These are phyloP conservation scores for Leuctra nigra DNA, from an alignment of 2,888 invertebrate species.

Conservation along the genomic window DNA sequence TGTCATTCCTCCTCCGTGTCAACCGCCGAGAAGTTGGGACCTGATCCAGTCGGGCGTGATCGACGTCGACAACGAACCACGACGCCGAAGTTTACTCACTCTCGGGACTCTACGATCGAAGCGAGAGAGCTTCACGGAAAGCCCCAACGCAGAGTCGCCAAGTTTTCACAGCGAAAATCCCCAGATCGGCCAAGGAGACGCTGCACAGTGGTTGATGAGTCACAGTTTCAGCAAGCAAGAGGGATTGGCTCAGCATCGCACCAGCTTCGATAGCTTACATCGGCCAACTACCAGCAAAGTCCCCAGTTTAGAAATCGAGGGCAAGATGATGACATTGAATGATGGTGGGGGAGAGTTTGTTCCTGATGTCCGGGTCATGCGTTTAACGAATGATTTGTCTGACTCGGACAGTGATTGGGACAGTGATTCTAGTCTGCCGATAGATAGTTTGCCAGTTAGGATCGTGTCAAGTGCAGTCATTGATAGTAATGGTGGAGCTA, in stretches of 20 bases:
- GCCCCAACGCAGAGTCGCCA: constrained; percentile 24
- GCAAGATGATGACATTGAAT: background rate
- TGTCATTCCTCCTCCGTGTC: constrained; percentile 36
- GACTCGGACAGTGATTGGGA: constrained; percentile 30
- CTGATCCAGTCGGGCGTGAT: constrained; percentile 36
- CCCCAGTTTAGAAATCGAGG: constrained; percentile 7
- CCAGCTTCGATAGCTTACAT: constrained; percentile 1
- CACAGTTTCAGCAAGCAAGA: constrained; percentile 22
- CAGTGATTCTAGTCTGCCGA: constrained; percentile 31
- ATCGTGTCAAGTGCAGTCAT: background rate
- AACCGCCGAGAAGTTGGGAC: constrained; percentile 37
- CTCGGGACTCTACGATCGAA: constrained; percentile 31
- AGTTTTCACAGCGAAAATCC: constrained; percentile 20
- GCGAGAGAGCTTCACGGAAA: constrained; percentile 29
- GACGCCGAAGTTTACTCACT: constrained; percentile 31
- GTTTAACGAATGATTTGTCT: background rate
- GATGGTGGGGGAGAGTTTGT: constrained; percentile 1
- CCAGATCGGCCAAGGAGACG: constrained; percentile 18
- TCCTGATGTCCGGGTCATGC: background rate
- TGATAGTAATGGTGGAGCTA: background rate
- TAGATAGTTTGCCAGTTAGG: constrained; percentile 23
- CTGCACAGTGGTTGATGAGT: constrained; percentile 19
- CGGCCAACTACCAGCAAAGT: background rate
- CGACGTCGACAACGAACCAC: constrained; percentile 32
- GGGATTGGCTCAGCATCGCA: background rate